These are phyloP conservation scores for Lepidochrysops patricia DNA, from an alignment of 2,888 invertebrate genomes.

Conservation along the genomic window DNA sequence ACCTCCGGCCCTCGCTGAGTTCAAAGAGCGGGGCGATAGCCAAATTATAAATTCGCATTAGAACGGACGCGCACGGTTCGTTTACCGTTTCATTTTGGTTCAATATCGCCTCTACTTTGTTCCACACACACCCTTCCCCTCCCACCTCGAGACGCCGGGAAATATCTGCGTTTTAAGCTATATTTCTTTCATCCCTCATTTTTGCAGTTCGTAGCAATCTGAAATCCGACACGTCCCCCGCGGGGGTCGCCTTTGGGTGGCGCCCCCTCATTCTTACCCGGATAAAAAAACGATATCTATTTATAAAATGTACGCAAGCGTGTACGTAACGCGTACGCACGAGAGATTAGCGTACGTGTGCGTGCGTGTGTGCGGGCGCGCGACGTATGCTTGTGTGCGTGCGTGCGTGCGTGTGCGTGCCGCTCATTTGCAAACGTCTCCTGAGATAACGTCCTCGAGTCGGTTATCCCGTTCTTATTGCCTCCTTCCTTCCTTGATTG, in stretches of 20 bases:
- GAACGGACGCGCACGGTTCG: constrained; percentile 75
- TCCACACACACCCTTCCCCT: constrained; percentile 67
- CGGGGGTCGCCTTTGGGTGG: constrained; percentile 61
- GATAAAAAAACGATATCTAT: constrained; percentile 75
- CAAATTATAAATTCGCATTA: constrained; percentile 76
- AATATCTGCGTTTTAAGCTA: constrained; percentile 77
- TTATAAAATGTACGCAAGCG: constrained; percentile 71
- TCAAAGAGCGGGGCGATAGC: constrained; percentile 73
- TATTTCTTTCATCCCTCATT: constrained; percentile 77
- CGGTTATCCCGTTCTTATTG: constrained; percentile 72
- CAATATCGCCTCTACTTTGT: constrained; percentile 75
- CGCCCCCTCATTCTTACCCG: constrained; percentile 70
- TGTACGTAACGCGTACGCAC: constrained; percentile 59
- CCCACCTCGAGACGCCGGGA: constrained; percentile 71
- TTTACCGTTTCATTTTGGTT: constrained; percentile 74
- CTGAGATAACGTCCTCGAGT: constrained; percentile 71
- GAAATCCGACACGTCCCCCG: constrained; percentile 75
- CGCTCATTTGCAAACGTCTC: constrained; percentile 75
- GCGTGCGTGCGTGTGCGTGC: constrained; percentile 49
- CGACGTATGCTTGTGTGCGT: constrained; percentile 51
- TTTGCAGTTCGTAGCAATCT: constrained; percentile 77
- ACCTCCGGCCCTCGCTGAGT: constrained; percentile 54
- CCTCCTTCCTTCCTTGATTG: constrained; percentile 70
- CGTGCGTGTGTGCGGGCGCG: constrained; percentile 49
- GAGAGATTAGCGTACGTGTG: constrained; percentile 52